A percentile compares a stretch with the other conserved stretches of the same genome.
These are phyloP conservation scores for Tachina lurida DNA, from an alignment of 2,888 invertebrate species.

Conservation along the genomic window DNA sequence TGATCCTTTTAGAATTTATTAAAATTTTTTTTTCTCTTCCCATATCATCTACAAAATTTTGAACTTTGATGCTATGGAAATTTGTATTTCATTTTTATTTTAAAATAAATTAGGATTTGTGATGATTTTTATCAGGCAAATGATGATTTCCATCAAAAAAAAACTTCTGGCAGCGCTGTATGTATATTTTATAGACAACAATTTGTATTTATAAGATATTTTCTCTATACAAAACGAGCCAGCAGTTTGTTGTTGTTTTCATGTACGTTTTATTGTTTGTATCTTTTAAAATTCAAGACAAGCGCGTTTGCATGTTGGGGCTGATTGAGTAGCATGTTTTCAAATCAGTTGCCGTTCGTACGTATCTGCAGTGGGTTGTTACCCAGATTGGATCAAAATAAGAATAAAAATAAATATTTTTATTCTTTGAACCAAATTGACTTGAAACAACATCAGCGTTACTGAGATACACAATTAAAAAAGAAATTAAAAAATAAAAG, in stretches of 20 bases:
- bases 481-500: background rate
- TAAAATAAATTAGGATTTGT: no score
- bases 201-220: slow-evolving; percentile 39
- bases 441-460: slow-evolving; percentile 57
- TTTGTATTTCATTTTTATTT: no score
- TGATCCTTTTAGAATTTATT: no score
- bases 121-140: no score
- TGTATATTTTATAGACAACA: slow-evolving; percentile 16
- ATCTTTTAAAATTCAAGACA: slow-evolving; percentile 46
- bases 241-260: slow-evolving; percentile 41
- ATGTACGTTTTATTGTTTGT: slow-evolving; percentile 6
- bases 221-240: slow-evolving; percentile 39
- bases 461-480: slow-evolving; percentile 44
- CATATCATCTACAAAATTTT: no score
- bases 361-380: slow-evolving; percentile 70
- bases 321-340: slow-evolving; percentile 51
- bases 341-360: slow-evolving; percentile 64
- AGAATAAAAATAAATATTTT: slow-evolving; percentile 23
- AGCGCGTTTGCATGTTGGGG: slow-evolving; percentile 58
- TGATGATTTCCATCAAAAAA: no score
- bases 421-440: slow-evolving; percentile 17
- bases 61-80: no score
- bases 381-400: slow-evolving; percentile 59
- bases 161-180: no score
- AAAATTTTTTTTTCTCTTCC: no score